A percentile compares a stretch with the other conserved stretches of the same genome.
phyloP scores from a whole-genome alignment of 2,113 vertebrate species.

The Pogona vitticeps region DNA sequence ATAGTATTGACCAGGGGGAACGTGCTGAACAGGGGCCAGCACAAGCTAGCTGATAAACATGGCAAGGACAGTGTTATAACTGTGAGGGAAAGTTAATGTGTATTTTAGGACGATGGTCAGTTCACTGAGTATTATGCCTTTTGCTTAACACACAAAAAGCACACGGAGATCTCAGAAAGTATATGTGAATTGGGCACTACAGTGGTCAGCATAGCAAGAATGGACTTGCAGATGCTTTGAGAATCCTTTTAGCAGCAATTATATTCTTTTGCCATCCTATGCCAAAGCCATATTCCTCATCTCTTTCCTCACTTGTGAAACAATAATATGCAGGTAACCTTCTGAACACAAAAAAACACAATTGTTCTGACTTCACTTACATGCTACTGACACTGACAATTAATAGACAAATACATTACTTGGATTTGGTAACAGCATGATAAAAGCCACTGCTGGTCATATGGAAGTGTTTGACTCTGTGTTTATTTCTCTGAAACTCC shows the following conservation, averaged over 20 bases:
- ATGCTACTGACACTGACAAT: neutral
- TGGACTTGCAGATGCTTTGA: neutral
- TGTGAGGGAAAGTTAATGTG: too few relatives aligned
- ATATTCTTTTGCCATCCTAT: neutral
- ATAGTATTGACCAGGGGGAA: too few relatives aligned
- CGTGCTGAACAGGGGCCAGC: neutral
- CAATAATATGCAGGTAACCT: neutral
- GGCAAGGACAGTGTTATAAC: neutral
- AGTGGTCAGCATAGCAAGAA: neutral
- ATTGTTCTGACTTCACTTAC: neutral
- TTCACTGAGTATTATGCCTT: neutral
- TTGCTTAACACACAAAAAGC: neutral
- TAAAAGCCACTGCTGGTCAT: neutral
- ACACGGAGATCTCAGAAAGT: neutral
- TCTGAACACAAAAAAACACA: neutral
- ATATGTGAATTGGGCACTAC: neutral
- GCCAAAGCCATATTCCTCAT: neutral
- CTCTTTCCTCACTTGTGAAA: neutral
- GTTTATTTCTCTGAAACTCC: neutral
- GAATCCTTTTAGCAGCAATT: neutral
- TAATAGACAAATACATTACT: too few relatives aligned
- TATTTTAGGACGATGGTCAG: too few relatives aligned
- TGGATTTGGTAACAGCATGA: neutral
- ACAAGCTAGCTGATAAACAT: neutral
- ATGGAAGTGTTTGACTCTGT: neutral